Percentiles rank a stretch among this genome's conserved stretches.
Conservation (phyloP, 2,888 invertebrate genomes). For the Epistrophella euchroma region DNA sequence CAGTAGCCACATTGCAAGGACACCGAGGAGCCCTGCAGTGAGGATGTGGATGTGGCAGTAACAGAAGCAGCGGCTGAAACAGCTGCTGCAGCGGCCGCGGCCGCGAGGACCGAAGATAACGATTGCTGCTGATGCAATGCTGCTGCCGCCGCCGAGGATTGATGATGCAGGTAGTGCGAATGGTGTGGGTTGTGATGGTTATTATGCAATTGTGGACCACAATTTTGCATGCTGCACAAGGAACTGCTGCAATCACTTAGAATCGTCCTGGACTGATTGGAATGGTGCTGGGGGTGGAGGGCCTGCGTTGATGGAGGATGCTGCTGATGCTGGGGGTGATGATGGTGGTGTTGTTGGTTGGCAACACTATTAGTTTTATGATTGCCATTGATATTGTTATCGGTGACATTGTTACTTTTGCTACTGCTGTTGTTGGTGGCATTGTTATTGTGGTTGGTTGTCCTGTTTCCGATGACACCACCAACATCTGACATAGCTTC, state of each 20-base stretch:
- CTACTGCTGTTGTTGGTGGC: conserved; percentile 52
- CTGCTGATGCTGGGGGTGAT: conserved; percentile 72
- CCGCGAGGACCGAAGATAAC: conserved; percentile 68
- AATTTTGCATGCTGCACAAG: conserved; percentile 74
- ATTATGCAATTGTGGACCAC: conserved; percentile 77
- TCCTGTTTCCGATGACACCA: conserved; percentile 78
- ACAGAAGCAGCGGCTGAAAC: conserved; percentile 65
- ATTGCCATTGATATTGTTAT: conserved; percentile 76
- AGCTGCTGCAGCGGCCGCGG: conserved; percentile 66
- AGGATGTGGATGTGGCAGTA: conserved; percentile 60
- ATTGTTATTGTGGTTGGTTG: conserved; percentile 77
- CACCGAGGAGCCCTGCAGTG: conserved; percentile 61
- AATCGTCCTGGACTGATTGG: conserved; percentile 65
- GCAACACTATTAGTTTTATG: conserved; percentile 76
- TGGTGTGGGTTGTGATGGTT: conserved; percentile 62
- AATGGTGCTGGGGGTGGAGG: conserved; percentile 35
- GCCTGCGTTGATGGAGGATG: conserved; percentile 32
- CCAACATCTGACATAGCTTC: conserved; percentile 75
- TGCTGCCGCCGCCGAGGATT: conserved; percentile 27
- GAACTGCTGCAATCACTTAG: conserved; percentile 75
- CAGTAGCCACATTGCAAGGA: conserved; percentile 87
- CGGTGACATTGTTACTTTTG: conserved; percentile 76
- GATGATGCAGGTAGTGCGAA: conserved; percentile 61
- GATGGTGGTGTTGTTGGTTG: conserved; percentile 65
- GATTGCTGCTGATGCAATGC: conserved; percentile 65